A percentile compares a stretch with the other conserved stretches of the same genome.
These are phyloP conservation scores for Scomber japonicus DNA, from an alignment of 2,113 vertebrate genomes.

Conservation along the genomic window DNA sequence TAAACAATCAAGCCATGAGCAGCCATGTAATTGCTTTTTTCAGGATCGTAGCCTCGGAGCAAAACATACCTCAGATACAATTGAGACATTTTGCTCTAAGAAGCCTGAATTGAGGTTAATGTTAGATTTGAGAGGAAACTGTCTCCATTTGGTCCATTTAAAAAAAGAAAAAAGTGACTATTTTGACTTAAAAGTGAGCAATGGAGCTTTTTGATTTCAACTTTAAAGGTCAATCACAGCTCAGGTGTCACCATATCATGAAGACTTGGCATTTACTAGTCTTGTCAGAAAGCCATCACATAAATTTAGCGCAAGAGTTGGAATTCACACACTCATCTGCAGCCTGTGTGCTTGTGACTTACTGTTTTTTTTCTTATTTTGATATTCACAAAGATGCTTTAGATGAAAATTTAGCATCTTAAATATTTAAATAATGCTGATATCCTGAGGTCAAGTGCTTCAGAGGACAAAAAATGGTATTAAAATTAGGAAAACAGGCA, in stretches of 20 bases:
- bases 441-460: neutral
- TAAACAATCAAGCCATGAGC: neutral
- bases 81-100: neutral
- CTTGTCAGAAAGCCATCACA: neutral
- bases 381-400: neutral
- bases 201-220: neutral
- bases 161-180: neutral
- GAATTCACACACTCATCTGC: neutral
- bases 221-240: too few relatives aligned
- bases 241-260: accelerated
- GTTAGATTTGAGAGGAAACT: neutral
- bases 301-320: neutral
- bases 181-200: neutral
- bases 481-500: too few relatives aligned
- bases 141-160: neutral
- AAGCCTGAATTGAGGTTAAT: too few relatives aligned
- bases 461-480: too few relatives aligned
- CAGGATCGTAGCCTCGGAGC: neutral
- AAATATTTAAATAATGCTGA: neutral
- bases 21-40: constrained; percentile 16
- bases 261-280: neutral
- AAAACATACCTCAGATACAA: neutral
- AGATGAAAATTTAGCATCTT: neutral
- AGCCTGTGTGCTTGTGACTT: neutral
- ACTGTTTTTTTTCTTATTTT: too few relatives aligned